Base-by-base conservation (phyloP, 2,113 vertebrate genomes). In the Neotoma lepida region DNA sequence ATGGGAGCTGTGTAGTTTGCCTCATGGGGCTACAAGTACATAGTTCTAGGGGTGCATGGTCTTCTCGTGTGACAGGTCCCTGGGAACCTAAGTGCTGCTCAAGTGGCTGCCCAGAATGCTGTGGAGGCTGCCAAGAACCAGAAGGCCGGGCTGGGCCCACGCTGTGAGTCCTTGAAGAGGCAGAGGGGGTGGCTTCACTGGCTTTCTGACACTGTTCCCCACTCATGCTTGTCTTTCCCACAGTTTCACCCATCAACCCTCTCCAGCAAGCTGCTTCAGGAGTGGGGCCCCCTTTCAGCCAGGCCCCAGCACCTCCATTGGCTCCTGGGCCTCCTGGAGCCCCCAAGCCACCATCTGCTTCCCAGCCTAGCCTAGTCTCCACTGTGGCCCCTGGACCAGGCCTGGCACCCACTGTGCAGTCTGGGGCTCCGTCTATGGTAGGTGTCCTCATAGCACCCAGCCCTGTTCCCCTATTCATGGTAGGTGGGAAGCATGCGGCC, bases 41-140 rank as follows among this genome's bases (percentile, higher is more conserved):
- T 14, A 33, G 30, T 20, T 33, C n/a, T 15, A 2, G 41, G 35
- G 18, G 15, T 5, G 2, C 0, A 0, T 6, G 33, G 41, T 33
- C 68, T 66, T 87, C 68, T 46, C 22, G 4, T 3, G 15, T 15
- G 18, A 26, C 70, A 97, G 97, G 97, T 97, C 4, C 93, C 97
- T 0, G 94, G 96, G 78, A 93, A 96, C 92, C 96, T 98, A 87
- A 98, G 97, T 12, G 97, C 98, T 0, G 99, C 99, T 85, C 99
- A 99, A 64, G 98, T 98, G 51, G 99, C 99, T 1, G 99, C 99
- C 44, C 98, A 99, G 97, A 98, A 98, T 58, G 99, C 98, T 0
- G 98, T 99, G 95, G 99, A 99, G 88, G 98, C 98, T 0, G 99
- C 99, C 86, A 99, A 98, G 97, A 99, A 91, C 97, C 99, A 99